A percentile compares a stretch with the other conserved stretches of the same genome.
Evolutionary conservation across 2,888 invertebrate species (phyloP).

Genomic region (Liposcelis brunnea): DNA sequence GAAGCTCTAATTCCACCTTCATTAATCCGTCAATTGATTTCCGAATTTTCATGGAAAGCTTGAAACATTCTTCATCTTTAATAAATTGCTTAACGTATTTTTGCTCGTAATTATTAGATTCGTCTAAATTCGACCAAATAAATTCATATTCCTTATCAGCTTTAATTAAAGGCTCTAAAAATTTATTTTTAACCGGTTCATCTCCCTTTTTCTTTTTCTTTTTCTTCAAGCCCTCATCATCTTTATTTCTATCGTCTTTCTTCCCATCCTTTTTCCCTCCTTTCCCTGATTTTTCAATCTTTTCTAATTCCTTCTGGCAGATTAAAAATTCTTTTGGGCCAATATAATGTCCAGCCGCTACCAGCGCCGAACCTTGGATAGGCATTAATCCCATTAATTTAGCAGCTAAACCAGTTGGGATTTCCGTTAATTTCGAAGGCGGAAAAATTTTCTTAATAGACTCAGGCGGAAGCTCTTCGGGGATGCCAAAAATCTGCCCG

Average conservation of each 20-base stretch:
- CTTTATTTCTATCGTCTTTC: not conserved
- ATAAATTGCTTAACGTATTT: slow-evolving; percentile 22
- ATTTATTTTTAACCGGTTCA: slow-evolving; percentile 1
- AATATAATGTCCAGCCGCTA: not conserved
- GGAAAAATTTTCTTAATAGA: not conserved
- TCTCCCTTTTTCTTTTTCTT: not conserved
- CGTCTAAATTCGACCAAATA: slow-evolving; percentile 23
- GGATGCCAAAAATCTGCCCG: not conserved
- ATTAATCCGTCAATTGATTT: slow-evolving; percentile 25
- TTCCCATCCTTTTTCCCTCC: not conserved
- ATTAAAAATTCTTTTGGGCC: not conserved
- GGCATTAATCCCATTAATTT: not conserved
- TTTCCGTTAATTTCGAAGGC: not conserved
- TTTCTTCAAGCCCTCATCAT: slow-evolving; percentile 2
- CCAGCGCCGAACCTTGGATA: slow-evolving; percentile 3
- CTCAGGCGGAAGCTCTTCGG: not conserved
- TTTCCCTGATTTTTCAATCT: not conserved
- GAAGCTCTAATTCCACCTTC: slow-evolving; percentile 14
- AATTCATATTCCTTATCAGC: not conserved
- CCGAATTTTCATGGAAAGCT: slow-evolving; percentile 28
- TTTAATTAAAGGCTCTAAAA: not conserved
- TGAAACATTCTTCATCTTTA: slow-evolving; percentile 28
- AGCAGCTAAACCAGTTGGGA: not conserved
- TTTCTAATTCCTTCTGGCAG: not conserved
- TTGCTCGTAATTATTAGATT: not conserved